phyloP scores from a whole-genome alignment of 2,888 invertebrate genomes.

The Andrena minutula region DNA sequence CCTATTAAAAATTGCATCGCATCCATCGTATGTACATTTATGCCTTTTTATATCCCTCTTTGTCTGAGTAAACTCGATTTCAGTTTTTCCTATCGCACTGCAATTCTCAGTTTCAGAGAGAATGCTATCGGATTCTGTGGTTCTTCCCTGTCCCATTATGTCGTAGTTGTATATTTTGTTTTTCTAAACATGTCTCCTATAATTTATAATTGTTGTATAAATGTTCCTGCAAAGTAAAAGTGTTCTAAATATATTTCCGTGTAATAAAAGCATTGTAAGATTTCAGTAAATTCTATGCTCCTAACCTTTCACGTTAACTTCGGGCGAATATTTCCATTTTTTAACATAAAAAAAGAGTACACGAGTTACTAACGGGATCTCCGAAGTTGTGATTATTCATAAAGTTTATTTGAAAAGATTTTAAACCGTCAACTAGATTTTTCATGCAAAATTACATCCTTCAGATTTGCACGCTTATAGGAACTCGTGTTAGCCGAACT shows the following conservation, averaged over 20 bases:
- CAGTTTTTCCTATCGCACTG: background rate
- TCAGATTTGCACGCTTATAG: too few relatives aligned
- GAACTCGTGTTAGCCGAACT: too few relatives aligned
- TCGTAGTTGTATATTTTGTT: background rate
- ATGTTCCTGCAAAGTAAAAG: background rate
- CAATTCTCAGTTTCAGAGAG: background rate
- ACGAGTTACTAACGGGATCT: background rate
- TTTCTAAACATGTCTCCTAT: background rate
- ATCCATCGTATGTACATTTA: conserved; percentile 85
- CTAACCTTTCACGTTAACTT: conserved; percentile 2
- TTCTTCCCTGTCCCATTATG: conserved; percentile 46
- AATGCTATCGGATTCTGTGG: conserved; percentile 18
- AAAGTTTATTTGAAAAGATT: background rate
- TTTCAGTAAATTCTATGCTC: background rate
- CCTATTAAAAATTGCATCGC: conserved; percentile 86
- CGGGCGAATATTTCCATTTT: background rate
- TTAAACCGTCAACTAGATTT: background rate
- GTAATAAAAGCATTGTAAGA: background rate
- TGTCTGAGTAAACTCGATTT: background rate
- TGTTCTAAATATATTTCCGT: background rate
- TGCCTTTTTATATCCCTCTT: conserved; percentile 77
- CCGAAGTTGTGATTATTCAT: background rate
- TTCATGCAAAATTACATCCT: background rate
- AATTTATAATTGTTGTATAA: background rate
- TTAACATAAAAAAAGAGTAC: too few relatives aligned